A percentile compares a stretch with the other conserved stretches of the same genome.
These are phyloP conservation scores for Tinamus major DNA, from an alignment of 2,797 vertebrate genomes.

Conservation along the genomic window DNA sequence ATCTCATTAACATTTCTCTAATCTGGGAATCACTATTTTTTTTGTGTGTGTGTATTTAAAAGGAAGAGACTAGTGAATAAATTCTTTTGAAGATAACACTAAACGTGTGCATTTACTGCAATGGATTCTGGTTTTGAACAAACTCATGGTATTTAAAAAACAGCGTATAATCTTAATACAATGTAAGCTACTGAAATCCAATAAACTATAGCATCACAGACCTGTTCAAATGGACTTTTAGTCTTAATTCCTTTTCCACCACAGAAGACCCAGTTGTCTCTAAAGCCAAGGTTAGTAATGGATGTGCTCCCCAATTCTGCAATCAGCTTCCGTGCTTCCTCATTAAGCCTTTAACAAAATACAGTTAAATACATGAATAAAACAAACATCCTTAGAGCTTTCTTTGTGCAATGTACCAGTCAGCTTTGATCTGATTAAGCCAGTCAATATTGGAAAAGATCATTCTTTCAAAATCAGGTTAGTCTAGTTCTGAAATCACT, in stretches of 20 bases:
- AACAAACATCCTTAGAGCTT: background rate
- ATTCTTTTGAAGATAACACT: background rate
- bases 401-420: background rate
- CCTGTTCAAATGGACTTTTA: slow-evolving; percentile 98
- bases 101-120: background rate
- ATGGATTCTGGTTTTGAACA: background rate
- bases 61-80: background rate
- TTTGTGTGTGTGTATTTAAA: background rate
- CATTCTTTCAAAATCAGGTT: slow-evolving; percentile 4
- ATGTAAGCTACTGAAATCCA: background rate
- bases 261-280: slow-evolving; percentile 98
- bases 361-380: background rate
- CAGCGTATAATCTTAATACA: background rate
- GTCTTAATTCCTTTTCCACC: slow-evolving; percentile 98
- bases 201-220: slow-evolving; percentile 65
- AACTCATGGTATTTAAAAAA: background rate
- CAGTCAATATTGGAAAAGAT: slow-evolving; percentile 3
- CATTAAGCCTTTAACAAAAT: slow-evolving; percentile 84
- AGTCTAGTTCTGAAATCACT: background rate
- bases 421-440: background rate
- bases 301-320: slow-evolving; percentile 89
- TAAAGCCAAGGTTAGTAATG: slow-evolving; percentile 87
- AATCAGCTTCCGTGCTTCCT: slow-evolving; percentile 90
- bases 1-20: background rate
- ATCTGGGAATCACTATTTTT: background rate